These are phyloP conservation scores for Engystomops pustulosus DNA, from an alignment of 2,113 vertebrate genomes.

Conservation along the genomic window DNA sequence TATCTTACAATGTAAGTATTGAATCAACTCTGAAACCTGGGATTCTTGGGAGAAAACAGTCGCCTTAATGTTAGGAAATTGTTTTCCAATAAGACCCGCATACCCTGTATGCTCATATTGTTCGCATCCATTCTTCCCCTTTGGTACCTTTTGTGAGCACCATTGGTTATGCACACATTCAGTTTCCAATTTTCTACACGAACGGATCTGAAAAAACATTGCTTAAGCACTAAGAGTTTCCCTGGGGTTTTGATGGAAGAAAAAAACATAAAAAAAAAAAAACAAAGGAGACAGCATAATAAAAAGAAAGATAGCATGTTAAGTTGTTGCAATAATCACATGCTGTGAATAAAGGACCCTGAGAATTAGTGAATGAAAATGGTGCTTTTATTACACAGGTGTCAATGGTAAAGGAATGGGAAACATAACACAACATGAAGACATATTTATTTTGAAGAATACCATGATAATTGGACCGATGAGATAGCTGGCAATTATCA, in stretches of 20 bases:
- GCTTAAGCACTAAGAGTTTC: conserved; percentile 85
- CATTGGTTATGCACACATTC: conserved; percentile 78
- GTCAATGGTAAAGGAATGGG: conserved; percentile 63
- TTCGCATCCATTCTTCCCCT: conserved; percentile 72
- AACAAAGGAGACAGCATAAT: conserved; percentile 53
- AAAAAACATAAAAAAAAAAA: conserved; percentile 53
- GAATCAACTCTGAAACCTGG: conserved; percentile 72
- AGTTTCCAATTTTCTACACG: conserved; percentile 82
- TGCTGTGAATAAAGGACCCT: conserved; percentile 77
- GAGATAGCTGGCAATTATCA: not conserved
- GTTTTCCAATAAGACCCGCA: conserved; percentile 73
- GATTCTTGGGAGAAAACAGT: conserved; percentile 78
- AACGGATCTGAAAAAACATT: conserved; percentile 79
- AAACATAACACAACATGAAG: conserved; percentile 3
- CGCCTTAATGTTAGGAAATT: conserved; percentile 73
- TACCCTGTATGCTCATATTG: conserved; percentile 75
- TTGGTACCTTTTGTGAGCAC: conserved; percentile 71
- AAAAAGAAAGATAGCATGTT: conserved; percentile 70
- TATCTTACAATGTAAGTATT: conserved; percentile 70
- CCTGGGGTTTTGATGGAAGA: conserved; percentile 73
- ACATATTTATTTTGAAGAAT: not conserved
- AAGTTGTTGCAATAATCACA: conserved; percentile 77
- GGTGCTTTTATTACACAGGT: conserved; percentile 70
- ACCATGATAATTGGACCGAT: not conserved
- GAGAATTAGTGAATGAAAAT: conserved; percentile 74